These are phyloP conservation scores for Sminthurides bifidus DNA, from an alignment of 1,140 invertebrate genomes.

Conservation along the genomic window DNA sequence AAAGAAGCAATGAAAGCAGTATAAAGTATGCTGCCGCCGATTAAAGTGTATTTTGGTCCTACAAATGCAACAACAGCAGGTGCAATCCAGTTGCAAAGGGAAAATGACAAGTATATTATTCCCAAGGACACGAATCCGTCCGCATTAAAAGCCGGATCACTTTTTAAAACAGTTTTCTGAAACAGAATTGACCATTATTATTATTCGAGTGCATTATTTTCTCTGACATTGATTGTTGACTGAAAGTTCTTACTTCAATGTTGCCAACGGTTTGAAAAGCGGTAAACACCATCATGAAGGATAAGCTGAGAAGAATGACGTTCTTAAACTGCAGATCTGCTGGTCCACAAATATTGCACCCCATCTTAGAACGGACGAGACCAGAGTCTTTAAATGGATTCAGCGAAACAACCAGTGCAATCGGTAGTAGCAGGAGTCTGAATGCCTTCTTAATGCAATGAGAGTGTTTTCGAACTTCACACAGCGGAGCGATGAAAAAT, in stretches of 20 bases:
- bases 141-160: slow-evolving; percentile 60
- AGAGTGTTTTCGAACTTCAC: too few relatives aligned
- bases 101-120: slow-evolving; percentile 79
- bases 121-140: slow-evolving; percentile 78
- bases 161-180: slow-evolving; percentile 75
- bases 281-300: slow-evolving; percentile 30
- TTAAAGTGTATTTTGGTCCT: slow-evolving; percentile 71
- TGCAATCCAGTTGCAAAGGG: slow-evolving; percentile 81
- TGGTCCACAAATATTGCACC: background rate
- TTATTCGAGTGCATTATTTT: background rate
- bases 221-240: background rate
- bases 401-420: too few relatives aligned
- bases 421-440: too few relatives aligned
- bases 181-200: slow-evolving; percentile 29
- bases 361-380: too few relatives aligned
- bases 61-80: slow-evolving; percentile 74
- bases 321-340: slow-evolving; percentile 19
- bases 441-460: too few relatives aligned
- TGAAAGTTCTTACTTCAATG: slow-evolving; percentile 10
- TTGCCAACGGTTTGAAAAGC: slow-evolving; percentile 26
- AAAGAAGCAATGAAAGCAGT: slow-evolving; percentile 43
- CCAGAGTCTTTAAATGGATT: too few relatives aligned
- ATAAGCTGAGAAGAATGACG: slow-evolving; percentile 22
- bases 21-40: slow-evolving; percentile 64
- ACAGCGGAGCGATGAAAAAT: too few relatives aligned